These are phyloP conservation scores for Anarhynchus alexandrinus DNA, from an alignment of 2,113 vertebrate genomes.

Conservation along the genomic window DNA sequence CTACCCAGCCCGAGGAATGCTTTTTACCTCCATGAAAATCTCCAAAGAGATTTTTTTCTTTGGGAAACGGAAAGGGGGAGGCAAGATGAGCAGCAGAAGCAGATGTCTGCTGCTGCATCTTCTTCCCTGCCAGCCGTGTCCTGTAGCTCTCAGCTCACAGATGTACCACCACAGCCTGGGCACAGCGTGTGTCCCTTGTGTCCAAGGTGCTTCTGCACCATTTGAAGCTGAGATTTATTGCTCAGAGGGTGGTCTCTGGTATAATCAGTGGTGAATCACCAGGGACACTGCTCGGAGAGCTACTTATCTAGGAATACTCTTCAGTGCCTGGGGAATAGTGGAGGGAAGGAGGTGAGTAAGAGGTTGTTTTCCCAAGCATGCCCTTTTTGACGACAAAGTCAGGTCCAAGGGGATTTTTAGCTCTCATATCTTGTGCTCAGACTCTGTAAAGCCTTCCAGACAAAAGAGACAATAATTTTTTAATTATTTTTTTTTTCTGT, in stretches of 20 bases:
- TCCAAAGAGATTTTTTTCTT: background rate
- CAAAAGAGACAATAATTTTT: background rate
- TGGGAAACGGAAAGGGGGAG: background rate
- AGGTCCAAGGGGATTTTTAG: background rate
- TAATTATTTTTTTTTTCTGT: background rate
- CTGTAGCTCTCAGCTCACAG: background rate
- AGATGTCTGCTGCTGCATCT: background rate
- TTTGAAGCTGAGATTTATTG: background rate
- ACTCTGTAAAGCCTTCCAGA: background rate
- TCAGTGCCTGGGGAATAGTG: background rate
- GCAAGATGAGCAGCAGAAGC: background rate
- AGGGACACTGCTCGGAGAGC: background rate
- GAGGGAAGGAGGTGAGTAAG: background rate
- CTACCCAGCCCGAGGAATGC: rapidly evolving
- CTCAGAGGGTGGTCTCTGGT: background rate
- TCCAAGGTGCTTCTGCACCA: background rate
- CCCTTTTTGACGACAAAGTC: background rate
- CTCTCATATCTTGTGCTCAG: background rate
- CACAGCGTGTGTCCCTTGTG: rapidly evolving
- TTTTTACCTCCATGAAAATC: background rate
- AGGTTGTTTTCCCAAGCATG: background rate
- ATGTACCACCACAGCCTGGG: background rate
- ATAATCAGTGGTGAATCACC: background rate
- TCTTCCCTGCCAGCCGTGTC: rapidly evolving
- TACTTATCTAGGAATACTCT: background rate